Conservation (phyloP, 2,888 invertebrate species). For the Alcis repandata region DNA sequence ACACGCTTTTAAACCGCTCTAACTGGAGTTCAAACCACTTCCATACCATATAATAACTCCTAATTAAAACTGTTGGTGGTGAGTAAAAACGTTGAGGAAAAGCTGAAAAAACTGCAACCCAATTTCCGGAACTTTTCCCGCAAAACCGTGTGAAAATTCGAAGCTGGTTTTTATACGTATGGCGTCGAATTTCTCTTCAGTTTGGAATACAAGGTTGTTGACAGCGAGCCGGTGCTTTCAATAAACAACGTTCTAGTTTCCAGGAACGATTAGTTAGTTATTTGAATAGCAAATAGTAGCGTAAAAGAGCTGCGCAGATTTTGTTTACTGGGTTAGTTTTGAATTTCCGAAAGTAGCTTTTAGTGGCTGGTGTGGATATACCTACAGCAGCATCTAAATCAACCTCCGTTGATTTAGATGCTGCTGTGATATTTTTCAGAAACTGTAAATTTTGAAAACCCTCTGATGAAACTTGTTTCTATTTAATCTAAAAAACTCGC, state of each 20-base stretch:
- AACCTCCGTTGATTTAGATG: no score
- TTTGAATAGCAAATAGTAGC: neutral
- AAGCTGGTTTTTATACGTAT: conserved; percentile 25
- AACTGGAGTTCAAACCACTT: conserved; percentile 15
- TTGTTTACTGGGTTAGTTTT: neutral
- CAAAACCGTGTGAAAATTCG: conserved; percentile 39
- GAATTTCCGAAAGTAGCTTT: neutral
- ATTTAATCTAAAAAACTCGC: no score
- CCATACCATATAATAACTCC: conserved; percentile 23
- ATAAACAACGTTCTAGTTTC: conserved; percentile 9
- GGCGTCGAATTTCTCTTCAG: conserved; percentile 13
- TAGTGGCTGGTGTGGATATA: neutral
- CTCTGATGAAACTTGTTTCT: no score
- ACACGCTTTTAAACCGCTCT: neutral
- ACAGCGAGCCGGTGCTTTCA: conserved; percentile 7
- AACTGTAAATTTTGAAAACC: no score
- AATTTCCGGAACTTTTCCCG: conserved; percentile 34
- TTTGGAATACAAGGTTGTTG: conserved; percentile 16
- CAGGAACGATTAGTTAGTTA: conserved; percentile 8
- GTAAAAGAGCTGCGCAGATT: neutral
- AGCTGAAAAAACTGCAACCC: conserved; percentile 37
- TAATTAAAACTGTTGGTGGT: conserved; percentile 45
- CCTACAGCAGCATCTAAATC: no score
- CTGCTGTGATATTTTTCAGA: no score
- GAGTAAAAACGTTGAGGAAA: conserved; percentile 36